These are phyloP conservation scores for Sesia apiformis DNA, from an alignment of 2,888 invertebrate genomes.

Conservation along the genomic window DNA sequence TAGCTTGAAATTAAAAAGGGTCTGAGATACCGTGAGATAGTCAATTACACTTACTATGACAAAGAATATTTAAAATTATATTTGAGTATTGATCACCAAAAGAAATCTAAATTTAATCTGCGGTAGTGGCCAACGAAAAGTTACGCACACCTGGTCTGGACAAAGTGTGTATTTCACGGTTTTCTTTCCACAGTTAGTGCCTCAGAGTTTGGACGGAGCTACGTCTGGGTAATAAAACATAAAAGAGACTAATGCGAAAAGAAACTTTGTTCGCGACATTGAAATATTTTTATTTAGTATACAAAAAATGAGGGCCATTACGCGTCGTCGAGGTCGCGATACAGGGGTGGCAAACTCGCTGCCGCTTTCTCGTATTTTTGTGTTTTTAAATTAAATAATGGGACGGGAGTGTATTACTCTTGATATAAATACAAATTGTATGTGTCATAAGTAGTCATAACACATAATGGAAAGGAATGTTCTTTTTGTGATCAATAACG, in stretches of 20 bases:
- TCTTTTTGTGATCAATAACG: too few relatives aligned
- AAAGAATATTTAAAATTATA: too few relatives aligned
- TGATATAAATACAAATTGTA: neutral
- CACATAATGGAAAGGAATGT: too few relatives aligned
- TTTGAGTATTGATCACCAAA: too few relatives aligned
- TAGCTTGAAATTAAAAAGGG: too few relatives aligned
- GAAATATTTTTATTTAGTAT: slow-evolving; percentile 26
- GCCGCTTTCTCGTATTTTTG: slow-evolving; percentile 5
- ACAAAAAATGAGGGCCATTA: slow-evolving; percentile 31
- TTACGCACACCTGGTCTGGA: too few relatives aligned
- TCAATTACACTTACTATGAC: too few relatives aligned
- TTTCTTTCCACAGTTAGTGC: neutral
- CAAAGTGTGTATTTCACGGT: neutral
- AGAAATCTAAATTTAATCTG: too few relatives aligned
- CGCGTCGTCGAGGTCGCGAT: slow-evolving; percentile 3
- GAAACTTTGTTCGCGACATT: slow-evolving; percentile 17
- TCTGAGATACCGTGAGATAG: too few relatives aligned
- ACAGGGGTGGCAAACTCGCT: slow-evolving; percentile 6
- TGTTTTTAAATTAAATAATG: slow-evolving; percentile 12
- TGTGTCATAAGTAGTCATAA: too few relatives aligned
- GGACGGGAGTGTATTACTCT: neutral
- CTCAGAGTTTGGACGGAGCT: neutral
- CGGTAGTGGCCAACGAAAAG: too few relatives aligned
- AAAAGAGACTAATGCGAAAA: slow-evolving; percentile 19
- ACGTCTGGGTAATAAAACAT: slow-evolving; percentile 19